phyloP scores from a whole-genome alignment of 2,113 vertebrate species.

The Neotoma lepida region DNA sequence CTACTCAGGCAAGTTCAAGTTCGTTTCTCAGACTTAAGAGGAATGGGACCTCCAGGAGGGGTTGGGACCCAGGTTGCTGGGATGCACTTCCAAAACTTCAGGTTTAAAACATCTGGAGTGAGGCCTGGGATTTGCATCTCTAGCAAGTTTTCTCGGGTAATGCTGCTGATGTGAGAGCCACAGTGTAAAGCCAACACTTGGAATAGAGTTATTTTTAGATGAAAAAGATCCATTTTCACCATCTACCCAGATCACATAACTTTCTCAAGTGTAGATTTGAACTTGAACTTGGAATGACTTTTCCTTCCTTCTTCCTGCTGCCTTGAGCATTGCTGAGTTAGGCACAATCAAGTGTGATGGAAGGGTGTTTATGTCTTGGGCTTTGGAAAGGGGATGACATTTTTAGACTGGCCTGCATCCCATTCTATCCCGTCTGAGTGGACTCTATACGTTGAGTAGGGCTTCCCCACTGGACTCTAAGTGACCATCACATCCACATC shows the following conservation, averaged over 20 bases:
- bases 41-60: background rate
- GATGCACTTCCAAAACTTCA: background rate
- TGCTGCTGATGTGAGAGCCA: background rate
- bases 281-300: background rate
- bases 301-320: background rate
- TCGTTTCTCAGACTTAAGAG: background rate
- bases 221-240: background rate
- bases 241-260: constrained; percentile 19
- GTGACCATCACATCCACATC: background rate
- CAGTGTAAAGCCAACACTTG: background rate
- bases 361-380: background rate
- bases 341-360: background rate
- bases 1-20: background rate
- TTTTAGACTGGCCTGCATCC: background rate
- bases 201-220: background rate
- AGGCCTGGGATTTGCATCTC: background rate
- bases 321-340: background rate
- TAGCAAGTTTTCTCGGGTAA: background rate
- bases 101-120: background rate
- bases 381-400: background rate
- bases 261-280: constrained; percentile 7
- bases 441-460: background rate
- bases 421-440: background rate
- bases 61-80: background rate
- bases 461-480: background rate